Base-by-base conservation (phyloP, 1,140 invertebrate genomes). In the Coboldia fuscipes region DNA sequence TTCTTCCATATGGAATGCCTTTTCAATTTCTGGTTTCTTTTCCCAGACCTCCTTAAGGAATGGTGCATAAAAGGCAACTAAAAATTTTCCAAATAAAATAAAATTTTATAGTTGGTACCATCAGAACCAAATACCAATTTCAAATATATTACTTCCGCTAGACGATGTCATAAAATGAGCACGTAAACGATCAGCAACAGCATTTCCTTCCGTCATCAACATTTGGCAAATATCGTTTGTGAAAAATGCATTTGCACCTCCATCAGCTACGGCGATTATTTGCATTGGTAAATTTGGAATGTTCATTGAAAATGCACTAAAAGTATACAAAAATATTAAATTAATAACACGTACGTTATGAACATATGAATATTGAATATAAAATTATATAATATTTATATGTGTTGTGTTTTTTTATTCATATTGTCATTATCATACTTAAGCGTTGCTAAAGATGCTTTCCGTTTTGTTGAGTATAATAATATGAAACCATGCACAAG, bases 31-130 rank as follows among this genome's bases (percentile, higher is more conserved):
- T 21, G 83, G 82, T 45, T 94, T 92, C 44, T 86, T 82, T 45
- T 92, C 85, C 84, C 85, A 92, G 12, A 88, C 84, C 56, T 88
- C 83, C 54, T 89, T 86, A 58, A 96, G 88, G 60, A 97, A 96
- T 33, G 85, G 86, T 30, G 82, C 86, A 54, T 89, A 96, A 57
- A 90, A 90, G 26, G 84, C 83, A 47, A 84, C 85, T 89, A 55
- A 3, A 69, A 62, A 40, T 40, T 27, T n/a, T n/a, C n/a, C n/a
- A n/a, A n/a, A n/a, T n/a, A n/a, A n/a, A n/a, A n/a, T 3, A 22
- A 12, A 9, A 13, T 13, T 10, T 37, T 24, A 9, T 10, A 37
- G 8, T 27, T 36, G 21, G 29, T 30, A 15, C 13, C 17, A 27
- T 21, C 15, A 6, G 10, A 35, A 33, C 21, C 31, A 42, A 36